Evolutionary conservation across 1,140 invertebrate genomes (phyloP).

Genomic region (Dendrolimus punctatus): DNA sequence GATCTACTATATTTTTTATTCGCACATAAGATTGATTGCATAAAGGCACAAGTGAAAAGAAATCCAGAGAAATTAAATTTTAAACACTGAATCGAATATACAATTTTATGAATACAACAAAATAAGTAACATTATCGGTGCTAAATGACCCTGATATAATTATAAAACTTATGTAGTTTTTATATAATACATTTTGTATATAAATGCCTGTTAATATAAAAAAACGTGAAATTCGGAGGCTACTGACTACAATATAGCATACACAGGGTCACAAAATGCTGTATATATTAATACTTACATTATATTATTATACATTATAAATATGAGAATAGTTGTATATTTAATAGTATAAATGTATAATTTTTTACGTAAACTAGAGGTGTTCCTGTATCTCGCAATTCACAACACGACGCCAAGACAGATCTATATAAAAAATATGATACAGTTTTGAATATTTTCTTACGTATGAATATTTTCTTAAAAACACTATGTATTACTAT

Average conservation of each 20-base stretch:
- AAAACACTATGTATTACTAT: no score
- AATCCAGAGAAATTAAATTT: no score
- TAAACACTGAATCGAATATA: background rate
- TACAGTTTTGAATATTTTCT: no score
- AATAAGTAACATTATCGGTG: slow-evolving; percentile 32
- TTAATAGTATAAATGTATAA: slow-evolving; percentile 28
- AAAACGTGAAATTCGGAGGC: slow-evolving; percentile 39
- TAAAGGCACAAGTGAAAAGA: no score
- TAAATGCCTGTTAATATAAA: slow-evolving; percentile 48
- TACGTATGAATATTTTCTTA: no score
- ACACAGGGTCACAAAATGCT: slow-evolving; percentile 52
- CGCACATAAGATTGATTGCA: no score
- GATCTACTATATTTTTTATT: no score
- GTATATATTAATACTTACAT: slow-evolving; percentile 19
- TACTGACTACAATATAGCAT: slow-evolving; percentile 24
- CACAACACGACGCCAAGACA: no score
- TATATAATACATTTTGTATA: slow-evolving; percentile 36
- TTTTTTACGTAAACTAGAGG: slow-evolving; percentile 20
- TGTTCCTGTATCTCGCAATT: no score
- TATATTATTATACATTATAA: slow-evolving; percentile 9
- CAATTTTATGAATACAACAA: slow-evolving; percentile 6
- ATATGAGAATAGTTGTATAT: slow-evolving; percentile 32
- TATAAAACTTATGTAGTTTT: no score
- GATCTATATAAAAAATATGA: no score
- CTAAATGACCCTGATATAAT: slow-evolving; percentile 36